phyloP scores from a whole-genome alignment of 2,888 invertebrate genomes.

The Cecidostiba fungosa region DNA sequence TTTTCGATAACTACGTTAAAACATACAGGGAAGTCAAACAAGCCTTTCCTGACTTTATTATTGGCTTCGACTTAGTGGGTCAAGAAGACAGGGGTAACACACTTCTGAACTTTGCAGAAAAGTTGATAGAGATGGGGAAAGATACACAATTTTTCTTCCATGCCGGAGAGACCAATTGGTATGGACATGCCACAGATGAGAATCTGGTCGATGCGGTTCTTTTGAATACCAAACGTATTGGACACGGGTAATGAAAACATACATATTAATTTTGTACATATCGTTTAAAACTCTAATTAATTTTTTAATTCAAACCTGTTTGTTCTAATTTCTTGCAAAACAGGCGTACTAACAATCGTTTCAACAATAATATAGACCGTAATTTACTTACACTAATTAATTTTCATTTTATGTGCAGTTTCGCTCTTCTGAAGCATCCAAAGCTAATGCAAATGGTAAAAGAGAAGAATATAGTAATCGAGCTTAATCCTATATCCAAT shows the following conservation, averaged over 20 bases:
- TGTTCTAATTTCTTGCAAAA: neutral
- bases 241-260: conserved; percentile 84
- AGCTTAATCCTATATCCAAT: conserved; percentile 91
- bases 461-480: conserved; percentile 85
- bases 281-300: neutral
- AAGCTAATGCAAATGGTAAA: conserved; percentile 83
- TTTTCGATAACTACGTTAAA: conserved; percentile 76
- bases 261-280: neutral
- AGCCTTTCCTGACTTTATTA: conserved; percentile 85
- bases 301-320: neutral
- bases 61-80: conserved; percentile 91
- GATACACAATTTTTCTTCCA: conserved; percentile 88
- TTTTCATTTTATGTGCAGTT: conserved; percentile 66
- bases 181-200: conserved; percentile 85
- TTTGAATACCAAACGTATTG: conserved; percentile 88
- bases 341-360: no score
- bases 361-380: no score
- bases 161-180: conserved; percentile 92
- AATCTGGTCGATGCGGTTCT: conserved; percentile 90
- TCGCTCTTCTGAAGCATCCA: conserved; percentile 88
- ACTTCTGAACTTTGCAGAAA: conserved; percentile 83
- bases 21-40: conserved; percentile 76
- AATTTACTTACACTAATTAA: no score
- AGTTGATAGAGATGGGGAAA: conserved; percentile 78
- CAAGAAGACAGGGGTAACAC: conserved; percentile 88